phyloP scores from a whole-genome alignment of 2,888 invertebrate species.

The Pristionchus fissidentatus region DNA sequence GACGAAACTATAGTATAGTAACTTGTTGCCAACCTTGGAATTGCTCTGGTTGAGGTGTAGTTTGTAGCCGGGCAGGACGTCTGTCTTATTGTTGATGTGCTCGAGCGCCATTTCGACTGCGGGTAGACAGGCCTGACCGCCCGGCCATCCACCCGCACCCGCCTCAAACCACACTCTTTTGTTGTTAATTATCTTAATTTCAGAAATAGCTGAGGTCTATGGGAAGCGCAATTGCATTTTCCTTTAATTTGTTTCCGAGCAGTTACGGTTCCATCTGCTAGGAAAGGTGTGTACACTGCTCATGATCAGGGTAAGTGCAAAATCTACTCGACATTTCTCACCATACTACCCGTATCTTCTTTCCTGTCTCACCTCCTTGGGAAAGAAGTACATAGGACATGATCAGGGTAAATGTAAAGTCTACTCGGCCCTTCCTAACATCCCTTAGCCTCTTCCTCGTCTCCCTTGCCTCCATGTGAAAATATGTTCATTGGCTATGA shows the following conservation, averaged over 20 bases:
- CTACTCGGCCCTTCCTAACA: too few relatives aligned
- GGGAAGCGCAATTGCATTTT: too few relatives aligned
- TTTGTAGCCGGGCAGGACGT: conserved; percentile 71
- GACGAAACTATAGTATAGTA: neutral
- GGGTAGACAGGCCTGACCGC: conserved; percentile 96
- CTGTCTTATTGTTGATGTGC: conserved; percentile 83
- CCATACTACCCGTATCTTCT: too few relatives aligned
- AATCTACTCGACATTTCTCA: too few relatives aligned
- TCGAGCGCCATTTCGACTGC: conserved; percentile 95
- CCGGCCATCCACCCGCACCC: conserved; percentile 91
- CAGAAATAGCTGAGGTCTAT: too few relatives aligned
- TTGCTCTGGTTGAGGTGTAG: conserved; percentile 73
- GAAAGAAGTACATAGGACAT: neutral
- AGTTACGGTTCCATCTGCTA: neutral
- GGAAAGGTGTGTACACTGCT: neutral
- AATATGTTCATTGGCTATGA: too few relatives aligned
- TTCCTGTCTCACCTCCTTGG: neutral
- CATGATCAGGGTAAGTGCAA: neutral
- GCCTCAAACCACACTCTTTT: too few relatives aligned
- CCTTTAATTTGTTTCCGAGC: neutral
- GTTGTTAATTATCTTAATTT: too few relatives aligned
- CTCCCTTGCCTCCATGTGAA: too few relatives aligned
- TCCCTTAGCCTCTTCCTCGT: too few relatives aligned
- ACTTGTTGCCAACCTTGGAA: conserved; percentile 71
- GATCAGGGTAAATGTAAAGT: too few relatives aligned